A percentile compares a stretch with the other conserved stretches of the same genome.
Evolutionary conservation across 2,113 vertebrate genomes (phyloP).

Genomic region (Festucalex cinctus): DNA sequence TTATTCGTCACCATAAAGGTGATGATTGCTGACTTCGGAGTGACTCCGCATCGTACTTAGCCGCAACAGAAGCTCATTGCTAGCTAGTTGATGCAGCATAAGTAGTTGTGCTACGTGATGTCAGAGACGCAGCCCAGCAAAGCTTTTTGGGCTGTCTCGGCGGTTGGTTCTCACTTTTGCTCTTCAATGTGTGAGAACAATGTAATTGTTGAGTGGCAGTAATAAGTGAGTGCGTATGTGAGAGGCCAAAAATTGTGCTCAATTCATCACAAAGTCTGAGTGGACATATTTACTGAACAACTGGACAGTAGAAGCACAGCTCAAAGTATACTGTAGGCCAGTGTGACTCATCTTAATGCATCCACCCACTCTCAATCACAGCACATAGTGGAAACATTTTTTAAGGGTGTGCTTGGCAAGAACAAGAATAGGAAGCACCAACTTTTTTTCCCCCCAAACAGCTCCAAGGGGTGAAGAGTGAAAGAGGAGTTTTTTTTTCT

Average conservation of each 20-base stretch:
- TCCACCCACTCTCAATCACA: constrained; percentile 25
- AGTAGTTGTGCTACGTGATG: too few species aligned
- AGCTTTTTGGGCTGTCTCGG: too few species aligned
- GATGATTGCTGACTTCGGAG: too few species aligned
- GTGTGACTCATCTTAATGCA: constrained; percentile 20
- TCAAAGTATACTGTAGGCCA: not conserved
- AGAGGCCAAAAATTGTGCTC: not conserved
- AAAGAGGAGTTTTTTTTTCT: constrained; percentile 48
- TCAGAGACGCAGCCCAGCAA: too few species aligned
- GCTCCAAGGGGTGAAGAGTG: constrained; percentile 63
- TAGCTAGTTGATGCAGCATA: too few species aligned
- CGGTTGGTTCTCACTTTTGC: too few species aligned
- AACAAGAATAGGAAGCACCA: constrained; percentile 64
- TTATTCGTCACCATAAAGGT: too few species aligned
- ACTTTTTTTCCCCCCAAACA: constrained; percentile 25
- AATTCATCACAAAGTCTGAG: not conserved
- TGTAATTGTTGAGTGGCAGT: not conserved
- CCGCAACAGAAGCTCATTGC: too few species aligned
- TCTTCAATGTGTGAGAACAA: too few species aligned
- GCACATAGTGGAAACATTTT: constrained; percentile 39
- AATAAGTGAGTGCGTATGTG: not conserved
- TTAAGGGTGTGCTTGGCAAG: constrained; percentile 59
- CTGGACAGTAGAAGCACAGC: not conserved
- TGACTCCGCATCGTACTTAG: too few species aligned
- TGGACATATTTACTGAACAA: not conserved